Base-by-base conservation (phyloP, 2,888 invertebrate species). In the Nymphalis polychloros region DNA sequence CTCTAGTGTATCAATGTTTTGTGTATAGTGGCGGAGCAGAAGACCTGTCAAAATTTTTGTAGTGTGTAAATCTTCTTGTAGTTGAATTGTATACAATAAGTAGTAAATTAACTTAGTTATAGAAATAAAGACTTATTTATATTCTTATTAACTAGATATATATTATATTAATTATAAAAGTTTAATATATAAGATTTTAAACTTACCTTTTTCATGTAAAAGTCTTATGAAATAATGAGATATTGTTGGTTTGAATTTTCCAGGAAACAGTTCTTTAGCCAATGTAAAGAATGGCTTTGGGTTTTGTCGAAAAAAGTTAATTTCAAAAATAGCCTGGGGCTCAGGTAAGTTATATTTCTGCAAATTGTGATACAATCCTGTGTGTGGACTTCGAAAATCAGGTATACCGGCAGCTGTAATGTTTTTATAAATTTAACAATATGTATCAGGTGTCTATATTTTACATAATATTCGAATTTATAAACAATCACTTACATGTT, bases 1-100 rank as follows among this genome's bases (percentile, higher is more conserved):
- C 87, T 99, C 99, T 72, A 99, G 85, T 0, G 97, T 97, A 85
- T 99, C 99, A 75, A 99, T 98, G 85, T 99, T 99, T 93, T 99
- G 96, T 0, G 96, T 96, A 78, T 96, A 97, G 84, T 97, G 96
- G 19, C 97, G 94, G 10, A 96, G 84, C 0, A 97, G 84, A 4
- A 96, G 75, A 2, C 95, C 93, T 93, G 75, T 52, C 13, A 41
- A 41, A 64, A 60, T 17, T 6, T 5, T n/a, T 16, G 7, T 8
- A 41, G 13, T 1, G 2, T 13, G 23, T 23, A 23, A 23, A 41
- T 41, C 13, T 41, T 10, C 13, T 13, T 10, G 13, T 13, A 41
- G 3, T 41, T 13, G 13, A 41, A 41, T 41, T 41, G 6, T 31
- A 31, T 31, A 31, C 27, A 31, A 31, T 31, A 6, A 31, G 27